Base-by-base conservation (phyloP, 1,140 invertebrate genomes). In the Pinna nobilis region DNA sequence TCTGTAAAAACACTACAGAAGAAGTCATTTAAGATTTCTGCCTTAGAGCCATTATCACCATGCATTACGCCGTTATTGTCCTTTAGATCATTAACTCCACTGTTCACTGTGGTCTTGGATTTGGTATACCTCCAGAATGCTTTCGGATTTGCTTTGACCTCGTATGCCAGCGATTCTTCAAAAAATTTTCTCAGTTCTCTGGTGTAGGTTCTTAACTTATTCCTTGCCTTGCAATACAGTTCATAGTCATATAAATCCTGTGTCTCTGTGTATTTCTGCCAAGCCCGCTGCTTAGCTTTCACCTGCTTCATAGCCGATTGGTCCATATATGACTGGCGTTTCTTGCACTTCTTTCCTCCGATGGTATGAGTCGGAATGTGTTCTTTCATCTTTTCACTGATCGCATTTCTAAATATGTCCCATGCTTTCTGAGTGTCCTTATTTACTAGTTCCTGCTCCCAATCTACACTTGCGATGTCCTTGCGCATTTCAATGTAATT, bases 1-100 rank as follows among this genome's bases (percentile, higher is more conserved):
- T 53, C 23, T 53, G 50, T 53, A 25, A 53, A 53, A 9, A 53
- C 50, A 7, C 50, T 53, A 25, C 50, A 53, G 50, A 53, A 53
- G 23, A 53, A 53, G 23, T 23, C 23, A 25, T 53, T 53, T 7
- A 53, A 23, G 11, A 25, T n/a, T 13, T 53, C 13, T 44, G 39
- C 39, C n/a, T 44, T 44, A 9, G 39, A 9, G 9, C n/a, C n/a
- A 44, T 44, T n/a, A n/a, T 44, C 39, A 44, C 39, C n/a, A n/a
- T 44, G 39, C 39, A 44, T 44, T 44, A 44, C 39, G 39, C 39
- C 39, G 9, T 44, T n/a, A 11, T 44, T 44, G 39, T 44, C 39
- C n/a, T 44, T 44, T n/a, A 44, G 39, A n/a, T 44, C 39, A 11
- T n/a, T n/a, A 11, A 44, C 39, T 44, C 39, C 39, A 44, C 39